phyloP scores from a whole-genome alignment of 2,888 invertebrate genomes.

The Chelonus formosanus region DNA sequence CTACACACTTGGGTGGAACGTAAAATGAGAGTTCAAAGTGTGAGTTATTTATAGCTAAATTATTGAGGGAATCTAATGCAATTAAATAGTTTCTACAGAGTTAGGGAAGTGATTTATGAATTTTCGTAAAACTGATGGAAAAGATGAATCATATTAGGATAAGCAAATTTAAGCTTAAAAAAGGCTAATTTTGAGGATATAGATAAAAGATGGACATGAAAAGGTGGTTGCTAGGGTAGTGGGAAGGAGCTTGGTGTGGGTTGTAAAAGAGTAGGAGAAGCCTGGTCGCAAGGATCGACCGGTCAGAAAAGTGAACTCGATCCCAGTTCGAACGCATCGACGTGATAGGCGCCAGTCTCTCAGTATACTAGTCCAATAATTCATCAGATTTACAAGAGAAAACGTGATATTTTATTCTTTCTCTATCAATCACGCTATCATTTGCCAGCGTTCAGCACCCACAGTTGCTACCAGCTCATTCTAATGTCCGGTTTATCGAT shows the following conservation, averaged over 20 bases:
- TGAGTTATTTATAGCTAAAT: too few species aligned
- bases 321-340: conserved; percentile 55
- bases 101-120: too few species aligned
- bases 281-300: conserved; percentile 45
- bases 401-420: neutral
- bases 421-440: neutral
- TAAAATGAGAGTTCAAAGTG: too few species aligned
- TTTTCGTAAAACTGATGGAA: conserved; percentile 12
- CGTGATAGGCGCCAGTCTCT: conserved; percentile 42
- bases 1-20: too few species aligned
- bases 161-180: neutral
- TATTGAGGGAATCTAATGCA: too few species aligned
- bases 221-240: conserved; percentile 48
- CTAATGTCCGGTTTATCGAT: too few species aligned
- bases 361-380: neutral
- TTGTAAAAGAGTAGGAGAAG: conserved; percentile 34
- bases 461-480: neutral
- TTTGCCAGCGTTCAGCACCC: neutral
- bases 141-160: conserved; percentile 16
- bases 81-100: too few species aligned
- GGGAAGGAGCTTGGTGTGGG: conserved; percentile 40
- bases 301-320: conserved; percentile 54
- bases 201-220: conserved; percentile 44
- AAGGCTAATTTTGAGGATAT: conserved; percentile 40
- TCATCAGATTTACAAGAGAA: neutral